Conservation (phyloP, 2,113 vertebrate genomes). For the Lagopus muta region DNA sequence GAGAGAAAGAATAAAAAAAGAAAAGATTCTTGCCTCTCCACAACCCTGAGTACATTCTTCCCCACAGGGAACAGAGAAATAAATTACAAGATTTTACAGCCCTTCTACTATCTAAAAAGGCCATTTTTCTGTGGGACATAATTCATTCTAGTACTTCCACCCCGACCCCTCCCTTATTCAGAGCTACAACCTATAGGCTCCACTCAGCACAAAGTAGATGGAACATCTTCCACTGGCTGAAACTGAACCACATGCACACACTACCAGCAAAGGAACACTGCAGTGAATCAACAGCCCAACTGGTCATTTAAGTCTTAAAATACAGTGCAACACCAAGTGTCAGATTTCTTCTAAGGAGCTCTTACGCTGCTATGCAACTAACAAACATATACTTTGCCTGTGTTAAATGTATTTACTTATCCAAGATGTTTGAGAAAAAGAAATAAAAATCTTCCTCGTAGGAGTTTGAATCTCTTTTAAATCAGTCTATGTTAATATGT, state of each 20-base stretch:
- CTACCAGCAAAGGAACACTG: neutral
- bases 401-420: neutral
- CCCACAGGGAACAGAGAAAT: neutral
- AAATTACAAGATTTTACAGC: neutral
- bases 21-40: neutral
- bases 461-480: neutral
- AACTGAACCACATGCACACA: neutral
- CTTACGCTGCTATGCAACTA: neutral
- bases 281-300: neutral
- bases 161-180: neutral
- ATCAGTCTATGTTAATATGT: neutral
- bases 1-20: neutral
- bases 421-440: neutral
- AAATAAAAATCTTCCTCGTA: neutral
- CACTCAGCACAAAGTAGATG: rapidly evolving
- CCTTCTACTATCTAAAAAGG: neutral
- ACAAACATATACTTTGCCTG: rapidly evolving
- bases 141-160: neutral
- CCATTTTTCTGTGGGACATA: neutral
- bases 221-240: neutral
- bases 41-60: neutral
- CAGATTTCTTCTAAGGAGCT: neutral
- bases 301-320: neutral
- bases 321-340: rapidly evolving
- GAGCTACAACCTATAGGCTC: neutral